Evolutionary conservation across 2,888 invertebrate genomes (phyloP).

Genomic region (Cantharis nigra): DNA sequence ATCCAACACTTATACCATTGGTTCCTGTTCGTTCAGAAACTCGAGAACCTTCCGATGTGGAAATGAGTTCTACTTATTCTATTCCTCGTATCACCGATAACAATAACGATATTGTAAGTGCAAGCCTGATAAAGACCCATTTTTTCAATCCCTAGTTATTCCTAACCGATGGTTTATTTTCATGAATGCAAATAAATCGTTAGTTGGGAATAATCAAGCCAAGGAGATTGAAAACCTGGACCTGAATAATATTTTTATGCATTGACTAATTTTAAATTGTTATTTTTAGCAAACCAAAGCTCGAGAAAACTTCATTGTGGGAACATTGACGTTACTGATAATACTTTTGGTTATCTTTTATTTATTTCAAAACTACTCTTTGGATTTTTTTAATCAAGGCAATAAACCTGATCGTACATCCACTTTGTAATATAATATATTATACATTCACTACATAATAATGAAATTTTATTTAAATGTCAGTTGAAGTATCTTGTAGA

Average conservation of each 20-base stretch:
- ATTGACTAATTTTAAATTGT: not conserved
- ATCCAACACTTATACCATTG: not conserved
- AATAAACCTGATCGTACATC: not conserved
- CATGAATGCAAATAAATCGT: too few relatives aligned
- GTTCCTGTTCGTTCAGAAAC: not conserved
- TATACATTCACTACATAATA: not conserved
- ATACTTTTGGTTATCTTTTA: not conserved
- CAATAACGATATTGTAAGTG: not conserved
- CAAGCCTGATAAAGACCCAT: not conserved
- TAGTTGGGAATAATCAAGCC: too few relatives aligned
- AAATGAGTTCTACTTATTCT: not conserved
- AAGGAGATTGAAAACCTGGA: too few relatives aligned
- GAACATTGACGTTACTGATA: not conserved
- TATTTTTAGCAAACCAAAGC: not conserved
- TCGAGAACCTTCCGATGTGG: not conserved
- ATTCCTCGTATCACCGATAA: not conserved
- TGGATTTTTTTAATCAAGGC: not conserved
- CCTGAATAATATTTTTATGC: not conserved
- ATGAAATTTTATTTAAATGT: not conserved
- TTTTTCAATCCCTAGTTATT: too few relatives aligned
- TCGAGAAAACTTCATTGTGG: not conserved
- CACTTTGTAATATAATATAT: not conserved
- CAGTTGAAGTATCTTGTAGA: not conserved
- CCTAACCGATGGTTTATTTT: too few relatives aligned
- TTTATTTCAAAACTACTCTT: not conserved